Base-by-base conservation (phyloP, 1,140 invertebrate genomes). In the Sitophilus oryzae region DNA sequence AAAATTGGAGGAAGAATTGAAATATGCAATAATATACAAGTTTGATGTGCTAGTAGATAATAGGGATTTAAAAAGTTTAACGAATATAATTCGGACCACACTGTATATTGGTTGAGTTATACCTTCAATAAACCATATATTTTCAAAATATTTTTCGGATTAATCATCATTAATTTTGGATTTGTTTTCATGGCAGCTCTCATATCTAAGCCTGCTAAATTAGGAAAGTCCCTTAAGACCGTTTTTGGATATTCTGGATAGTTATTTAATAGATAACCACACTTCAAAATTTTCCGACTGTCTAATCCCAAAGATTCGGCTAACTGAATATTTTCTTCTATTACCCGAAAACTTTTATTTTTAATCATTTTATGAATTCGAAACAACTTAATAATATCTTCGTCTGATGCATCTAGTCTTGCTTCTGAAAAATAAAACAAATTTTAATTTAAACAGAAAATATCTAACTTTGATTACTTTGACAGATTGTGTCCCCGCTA, bases 121-220 rank as follows among this genome's bases (percentile, higher is more conserved):
- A 66, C 66, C 60, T 65, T 65, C 6, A 80, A 66, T n/a, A 73
- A 45, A n/a, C 66, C 60, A 61, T 74, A 70, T 25, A 75, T 76
- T 60, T 71, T 70, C 25, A 68, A 19, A 14, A 77, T 56, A 15
- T 73, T 72, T 1, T 60, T 40, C 46, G 63, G 67, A 37, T 74
- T 72, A 52, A 70, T 66, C 35, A 65, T 64, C 2, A 77, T 68
- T 50, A 83, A 41, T 58, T 67, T 73, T 18, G 79, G 79, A 63
- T 72, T 66, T 44, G 62, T 59, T 53, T 62, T 68, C 35, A 77
- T 66, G 16, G 76, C 57, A 58, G 75, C 70, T 57, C 65, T 72
- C 1, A 80, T 71, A 62, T 73, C 65, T 43, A 73, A 66, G 15
- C 72, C 72, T 44, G 67, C 71, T 52, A 77, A 62, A 38, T 63